phyloP scores from a whole-genome alignment of 2,113 vertebrate genomes.

The Tupaia chinensis region DNA sequence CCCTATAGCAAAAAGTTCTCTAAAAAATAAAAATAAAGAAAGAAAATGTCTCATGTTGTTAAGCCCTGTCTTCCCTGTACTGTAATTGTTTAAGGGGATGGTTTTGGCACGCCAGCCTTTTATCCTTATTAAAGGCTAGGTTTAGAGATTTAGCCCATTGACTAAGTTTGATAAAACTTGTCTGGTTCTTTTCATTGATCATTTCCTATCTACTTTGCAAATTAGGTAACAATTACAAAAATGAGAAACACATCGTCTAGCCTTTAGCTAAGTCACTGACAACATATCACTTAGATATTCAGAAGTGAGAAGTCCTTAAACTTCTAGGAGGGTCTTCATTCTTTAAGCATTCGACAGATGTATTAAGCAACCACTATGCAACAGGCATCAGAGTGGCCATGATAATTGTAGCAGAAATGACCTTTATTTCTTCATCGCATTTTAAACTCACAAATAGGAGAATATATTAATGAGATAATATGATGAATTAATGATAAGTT shows the following conservation, averaged over 20 bases:
- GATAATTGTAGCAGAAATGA: background rate
- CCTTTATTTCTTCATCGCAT: background rate
- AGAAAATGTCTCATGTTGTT: background rate
- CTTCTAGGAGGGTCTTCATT: background rate
- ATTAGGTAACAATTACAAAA: background rate
- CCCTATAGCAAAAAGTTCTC: too few species aligned
- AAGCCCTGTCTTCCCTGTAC: background rate
- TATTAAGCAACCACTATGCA: background rate
- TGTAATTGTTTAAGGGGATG: background rate
- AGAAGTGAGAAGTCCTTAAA: background rate
- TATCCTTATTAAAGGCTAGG: background rate
- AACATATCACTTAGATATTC: background rate
- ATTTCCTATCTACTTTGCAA: background rate
- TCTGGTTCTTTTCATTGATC: background rate
- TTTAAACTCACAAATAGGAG: background rate
- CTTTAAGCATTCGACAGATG: background rate
- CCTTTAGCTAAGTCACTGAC: background rate
- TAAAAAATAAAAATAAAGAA: background rate
- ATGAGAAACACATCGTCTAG: background rate
- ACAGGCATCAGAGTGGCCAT: background rate
- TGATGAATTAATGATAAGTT: background rate
- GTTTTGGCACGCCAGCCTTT: background rate
- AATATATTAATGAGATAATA: background rate
- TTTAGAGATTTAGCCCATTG: conserved; percentile 10
- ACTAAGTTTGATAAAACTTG: background rate